These are phyloP conservation scores for Megamerina dolium DNA, from an alignment of 2,888 invertebrate genomes.

Conservation along the genomic window DNA sequence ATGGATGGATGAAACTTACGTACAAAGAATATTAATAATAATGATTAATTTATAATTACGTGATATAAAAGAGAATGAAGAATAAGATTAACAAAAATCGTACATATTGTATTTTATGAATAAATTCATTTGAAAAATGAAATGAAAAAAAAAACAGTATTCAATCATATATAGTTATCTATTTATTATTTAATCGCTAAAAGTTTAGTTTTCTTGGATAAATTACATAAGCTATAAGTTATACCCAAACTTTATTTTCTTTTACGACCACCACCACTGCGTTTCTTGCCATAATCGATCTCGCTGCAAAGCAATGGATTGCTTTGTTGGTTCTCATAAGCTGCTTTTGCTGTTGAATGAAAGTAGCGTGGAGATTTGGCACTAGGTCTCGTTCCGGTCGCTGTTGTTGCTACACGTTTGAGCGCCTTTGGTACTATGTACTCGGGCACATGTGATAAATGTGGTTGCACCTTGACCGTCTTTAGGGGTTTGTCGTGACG, in stretches of 20 bases:
- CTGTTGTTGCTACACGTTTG: constrained; percentile 55
- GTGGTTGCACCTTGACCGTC: constrained; percentile 75
- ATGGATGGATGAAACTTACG: too few species aligned
- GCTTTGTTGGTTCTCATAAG: constrained; percentile 37
- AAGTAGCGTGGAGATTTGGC: constrained; percentile 21
- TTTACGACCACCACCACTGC: constrained; percentile 20
- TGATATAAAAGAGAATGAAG: too few species aligned
- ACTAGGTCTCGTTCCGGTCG: constrained; percentile 14
- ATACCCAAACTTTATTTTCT: too few species aligned
- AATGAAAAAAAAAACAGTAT: not conserved
- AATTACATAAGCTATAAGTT: too few species aligned
- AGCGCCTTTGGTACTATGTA: constrained; percentile 80
- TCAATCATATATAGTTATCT: not conserved
- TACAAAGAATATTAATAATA: too few species aligned
- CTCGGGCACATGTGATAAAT: constrained; percentile 86
- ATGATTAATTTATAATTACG: too few species aligned
- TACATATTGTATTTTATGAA: not conserved
- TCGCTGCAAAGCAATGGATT: constrained; percentile 46
- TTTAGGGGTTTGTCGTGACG: constrained; percentile 81
- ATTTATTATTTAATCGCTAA: constrained; percentile 9
- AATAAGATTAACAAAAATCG: too few species aligned
- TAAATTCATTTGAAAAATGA: not conserved
- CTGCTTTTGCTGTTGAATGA: constrained; percentile 35
- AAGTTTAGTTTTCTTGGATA: too few species aligned
- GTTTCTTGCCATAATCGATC: constrained; percentile 42